Conservation (phyloP, 2,113 vertebrate genomes). For the Prochilodus magdalenae region DNA sequence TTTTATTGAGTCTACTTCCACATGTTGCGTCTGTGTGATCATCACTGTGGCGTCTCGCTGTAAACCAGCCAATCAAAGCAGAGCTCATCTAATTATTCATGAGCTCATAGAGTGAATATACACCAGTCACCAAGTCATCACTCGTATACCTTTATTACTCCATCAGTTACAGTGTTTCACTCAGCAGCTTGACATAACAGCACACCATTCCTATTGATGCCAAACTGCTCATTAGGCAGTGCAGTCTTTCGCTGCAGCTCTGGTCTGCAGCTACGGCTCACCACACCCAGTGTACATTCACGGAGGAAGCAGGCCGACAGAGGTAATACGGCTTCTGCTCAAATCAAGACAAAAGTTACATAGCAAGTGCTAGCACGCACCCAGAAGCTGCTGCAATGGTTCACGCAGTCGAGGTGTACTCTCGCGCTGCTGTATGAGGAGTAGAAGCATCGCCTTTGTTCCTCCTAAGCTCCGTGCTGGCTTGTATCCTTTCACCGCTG, state of each 20-base stretch:
- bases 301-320: slow-evolving; percentile 29
- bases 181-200: background rate
- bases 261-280: slow-evolving; percentile 27
- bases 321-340: slow-evolving; percentile 13
- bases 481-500: slow-evolving; percentile 1
- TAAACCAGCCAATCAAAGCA: too few species aligned
- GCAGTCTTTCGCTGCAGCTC: slow-evolving; percentile 42
- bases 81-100: too few species aligned
- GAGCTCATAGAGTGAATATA: background rate
- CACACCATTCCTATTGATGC: background rate
- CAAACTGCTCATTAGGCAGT: slow-evolving; percentile 28
- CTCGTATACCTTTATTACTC: slow-evolving; percentile 45
- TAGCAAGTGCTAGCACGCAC: background rate
- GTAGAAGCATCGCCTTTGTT: slow-evolving; percentile 3
- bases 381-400: background rate
- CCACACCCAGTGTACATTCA: slow-evolving; percentile 45
- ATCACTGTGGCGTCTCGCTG: too few species aligned
- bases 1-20: too few species aligned
- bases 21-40: too few species aligned
- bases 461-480: slow-evolving; percentile 5
- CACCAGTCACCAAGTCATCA: background rate
- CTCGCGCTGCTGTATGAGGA: background rate
- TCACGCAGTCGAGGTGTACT: background rate
- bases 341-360: slow-evolving; percentile 5
- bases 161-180: background rate